These are phyloP conservation scores for Cepaea hortensis DNA, from an alignment of 2,888 invertebrate species.

Conservation along the genomic window DNA sequence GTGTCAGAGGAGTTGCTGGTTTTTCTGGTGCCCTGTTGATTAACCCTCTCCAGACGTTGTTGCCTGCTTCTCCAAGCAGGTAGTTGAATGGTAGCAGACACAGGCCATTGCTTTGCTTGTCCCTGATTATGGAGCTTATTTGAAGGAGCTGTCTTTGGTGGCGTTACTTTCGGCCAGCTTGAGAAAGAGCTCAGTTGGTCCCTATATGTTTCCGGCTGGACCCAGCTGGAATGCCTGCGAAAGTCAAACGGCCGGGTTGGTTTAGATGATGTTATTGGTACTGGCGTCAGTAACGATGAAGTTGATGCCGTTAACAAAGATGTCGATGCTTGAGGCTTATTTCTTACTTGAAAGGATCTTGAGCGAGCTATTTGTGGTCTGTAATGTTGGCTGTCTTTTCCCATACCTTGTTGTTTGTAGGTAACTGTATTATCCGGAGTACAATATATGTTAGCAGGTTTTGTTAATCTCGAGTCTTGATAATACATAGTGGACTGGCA, in stretches of 20 bases:
- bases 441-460: no score
- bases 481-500: no score
- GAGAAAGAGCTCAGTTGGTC: background rate
- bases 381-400: background rate
- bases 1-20: no score
- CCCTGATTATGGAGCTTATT: no score
- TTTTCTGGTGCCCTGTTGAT: no score
- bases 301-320: constrained; percentile 5
- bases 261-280: background rate
- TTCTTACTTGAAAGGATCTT: background rate
- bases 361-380: background rate
- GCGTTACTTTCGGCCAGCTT: background rate
- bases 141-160: background rate
- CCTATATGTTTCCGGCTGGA: background rate
- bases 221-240: background rate
- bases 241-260: background rate
- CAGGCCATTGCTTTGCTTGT: no score
- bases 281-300: background rate
- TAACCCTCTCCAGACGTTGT: no score
- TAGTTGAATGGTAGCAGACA: no score
- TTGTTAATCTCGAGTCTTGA: no score
- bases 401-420: background rate
- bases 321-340: background rate
- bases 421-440: no score
- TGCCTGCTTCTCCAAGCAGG: no score